Base-by-base conservation (phyloP, 2,797 vertebrate species). In the Spinibarbus caldwelli region DNA sequence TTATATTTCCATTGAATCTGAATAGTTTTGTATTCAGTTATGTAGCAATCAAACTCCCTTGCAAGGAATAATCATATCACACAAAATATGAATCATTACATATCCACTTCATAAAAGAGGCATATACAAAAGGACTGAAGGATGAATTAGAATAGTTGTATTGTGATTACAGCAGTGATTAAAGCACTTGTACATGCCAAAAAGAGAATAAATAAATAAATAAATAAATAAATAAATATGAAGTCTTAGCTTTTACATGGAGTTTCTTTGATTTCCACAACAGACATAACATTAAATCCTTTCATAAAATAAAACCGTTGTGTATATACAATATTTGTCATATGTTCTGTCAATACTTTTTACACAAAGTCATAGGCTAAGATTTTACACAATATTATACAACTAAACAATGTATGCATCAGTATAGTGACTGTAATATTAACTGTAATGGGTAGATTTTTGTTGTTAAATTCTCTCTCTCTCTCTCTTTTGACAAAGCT, bases 151-250 rank as follows among this genome's bases (percentile, higher is more conserved):
- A 59, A 78, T 62, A 19, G 76, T 59, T 64, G 57, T 47, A 31
- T 79, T 79, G 38, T 66, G 77, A 47, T 79, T 31, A 64, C 38
- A 79, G 77, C 75, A 45, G 57, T 31, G 43, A 79, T 59, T 66
- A 66, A 66, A 41, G 19, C 77, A 64, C 38, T 66, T 31, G 15
- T 12, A 23, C n/a, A 45, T 21, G 52, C 52, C 15, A 78, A 29
- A 38, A 66, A 23, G 38, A 45, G 23, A n/a, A 57, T 11, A 57
- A 1, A 59, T n/a, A n/a, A n/a, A n/a, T n/a, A n/a, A n/a, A n/a
- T n/a, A n/a, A n/a, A n/a, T n/a, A n/a, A n/a, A n/a, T 14, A 29
- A 29, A 64, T 17, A 64, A 64, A 66, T 66, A 59, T 12, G n/a
- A 7, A 29, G 17, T 45, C 26, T 49, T 19, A 23, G 41, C 38